Conservation (phyloP, 1,140 invertebrate species). For the Polypedilum vanderplanki region DNA sequence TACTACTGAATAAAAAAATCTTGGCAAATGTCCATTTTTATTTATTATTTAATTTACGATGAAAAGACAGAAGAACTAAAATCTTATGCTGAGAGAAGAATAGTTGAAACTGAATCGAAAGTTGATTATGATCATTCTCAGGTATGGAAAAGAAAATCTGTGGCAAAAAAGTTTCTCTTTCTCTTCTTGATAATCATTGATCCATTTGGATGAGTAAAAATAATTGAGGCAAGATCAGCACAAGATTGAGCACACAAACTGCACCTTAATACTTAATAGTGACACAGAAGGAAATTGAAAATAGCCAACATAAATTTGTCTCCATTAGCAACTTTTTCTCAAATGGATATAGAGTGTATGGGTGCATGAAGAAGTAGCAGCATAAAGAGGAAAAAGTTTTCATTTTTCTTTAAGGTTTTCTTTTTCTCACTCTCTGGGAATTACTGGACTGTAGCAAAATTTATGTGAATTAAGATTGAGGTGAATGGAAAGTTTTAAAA, state of each 20-base stretch:
- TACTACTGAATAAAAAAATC: too few species aligned
- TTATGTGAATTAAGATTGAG: slow-evolving; percentile 19
- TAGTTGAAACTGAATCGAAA: not conserved
- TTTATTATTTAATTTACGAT: not conserved
- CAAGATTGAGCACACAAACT: not conserved
- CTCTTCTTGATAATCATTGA: too few species aligned
- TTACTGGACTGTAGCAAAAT: slow-evolving; percentile 8
- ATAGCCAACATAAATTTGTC: slow-evolving; percentile 12
- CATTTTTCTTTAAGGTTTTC: not conserved
- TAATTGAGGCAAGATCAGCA: not conserved
- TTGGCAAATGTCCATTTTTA: too few species aligned
- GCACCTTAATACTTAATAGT: not conserved
- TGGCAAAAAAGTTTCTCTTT: not conserved
- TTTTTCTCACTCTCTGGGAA: not conserved
- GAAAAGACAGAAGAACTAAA: not conserved
- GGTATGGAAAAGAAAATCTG: not conserved
- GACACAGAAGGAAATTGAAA: not conserved
- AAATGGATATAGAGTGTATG: not conserved
- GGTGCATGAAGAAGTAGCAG: not conserved
- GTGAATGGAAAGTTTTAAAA: not conserved
- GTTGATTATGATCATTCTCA: not conserved
- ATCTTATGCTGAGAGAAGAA: too few species aligned
- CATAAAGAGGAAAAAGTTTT: not conserved
- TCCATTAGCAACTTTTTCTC: slow-evolving; percentile 3
- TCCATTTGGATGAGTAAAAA: not conserved